Evolutionary conservation across 1,140 invertebrate genomes (phyloP).

Genomic region (Zaprionus kolodkinae): DNA sequence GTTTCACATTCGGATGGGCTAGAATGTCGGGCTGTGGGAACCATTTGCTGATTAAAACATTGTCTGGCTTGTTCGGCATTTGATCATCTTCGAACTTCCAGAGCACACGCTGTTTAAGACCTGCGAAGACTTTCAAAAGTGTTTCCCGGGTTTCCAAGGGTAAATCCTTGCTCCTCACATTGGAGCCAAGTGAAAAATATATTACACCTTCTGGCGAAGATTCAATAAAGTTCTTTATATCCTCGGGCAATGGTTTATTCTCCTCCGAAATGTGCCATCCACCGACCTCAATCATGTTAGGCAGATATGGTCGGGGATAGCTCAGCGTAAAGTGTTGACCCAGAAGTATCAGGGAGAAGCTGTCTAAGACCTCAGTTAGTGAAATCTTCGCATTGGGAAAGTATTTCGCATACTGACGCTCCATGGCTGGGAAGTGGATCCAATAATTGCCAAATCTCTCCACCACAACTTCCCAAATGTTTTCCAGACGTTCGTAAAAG

Average conservation of each 20-base stretch:
- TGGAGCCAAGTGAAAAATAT: constrained; percentile 88
- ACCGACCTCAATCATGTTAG: constrained; percentile 86
- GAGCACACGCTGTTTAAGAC: constrained; percentile 87
- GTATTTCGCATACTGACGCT: constrained; percentile 66
- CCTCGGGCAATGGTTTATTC: constrained; percentile 77
- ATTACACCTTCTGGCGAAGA: constrained; percentile 86
- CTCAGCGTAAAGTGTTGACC: constrained; percentile 86
- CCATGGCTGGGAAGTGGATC: constrained; percentile 64
- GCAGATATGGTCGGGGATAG: constrained; percentile 85
- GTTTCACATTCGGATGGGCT: constrained; percentile 88
- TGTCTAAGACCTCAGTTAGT: constrained; percentile 72
- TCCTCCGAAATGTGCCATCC: constrained; percentile 85
- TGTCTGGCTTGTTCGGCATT: constrained; percentile 85
- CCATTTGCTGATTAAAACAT: constrained; percentile 88
- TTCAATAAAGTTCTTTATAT: constrained; percentile 86
- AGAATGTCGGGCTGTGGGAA: constrained; percentile 89
- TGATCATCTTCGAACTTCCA: constrained; percentile 89
- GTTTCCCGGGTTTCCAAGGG: constrained; percentile 84
- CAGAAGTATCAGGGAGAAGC: constrained; percentile 85
- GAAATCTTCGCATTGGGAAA: constrained; percentile 83
- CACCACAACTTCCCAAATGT: constrained; percentile 57
- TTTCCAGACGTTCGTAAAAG: constrained; percentile 83
- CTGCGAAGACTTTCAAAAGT: constrained; percentile 86
- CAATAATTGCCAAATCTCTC: constrained; percentile 25
- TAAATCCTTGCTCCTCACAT: constrained; percentile 86